Evolutionary conservation across 2,113 vertebrate genomes (phyloP).

Genomic region (Redunca redunca): DNA sequence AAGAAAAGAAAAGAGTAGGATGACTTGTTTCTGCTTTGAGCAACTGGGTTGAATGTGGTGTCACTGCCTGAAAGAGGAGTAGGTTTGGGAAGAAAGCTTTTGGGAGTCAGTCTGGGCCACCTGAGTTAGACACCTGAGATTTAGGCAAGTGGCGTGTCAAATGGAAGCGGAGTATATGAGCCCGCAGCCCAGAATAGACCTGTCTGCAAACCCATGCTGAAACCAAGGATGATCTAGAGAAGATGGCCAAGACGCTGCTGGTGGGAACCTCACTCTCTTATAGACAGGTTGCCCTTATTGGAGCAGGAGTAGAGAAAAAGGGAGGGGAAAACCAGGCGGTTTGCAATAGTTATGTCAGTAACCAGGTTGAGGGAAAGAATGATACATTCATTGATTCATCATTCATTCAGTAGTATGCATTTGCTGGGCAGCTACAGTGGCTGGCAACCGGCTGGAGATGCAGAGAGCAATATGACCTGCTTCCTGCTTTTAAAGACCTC

Average conservation of each 20-base stretch:
- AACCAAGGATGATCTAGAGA: background rate
- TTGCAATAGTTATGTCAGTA: background rate
- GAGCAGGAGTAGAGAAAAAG: background rate
- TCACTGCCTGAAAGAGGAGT: background rate
- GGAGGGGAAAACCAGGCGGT: background rate
- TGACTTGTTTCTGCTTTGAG: background rate
- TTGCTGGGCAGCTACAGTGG: background rate
- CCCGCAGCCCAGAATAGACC: background rate
- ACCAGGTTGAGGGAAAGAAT: background rate
- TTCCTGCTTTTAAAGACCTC: background rate
- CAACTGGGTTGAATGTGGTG: background rate
- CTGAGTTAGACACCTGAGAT: background rate
- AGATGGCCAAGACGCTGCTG: background rate
- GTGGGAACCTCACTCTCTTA: background rate
- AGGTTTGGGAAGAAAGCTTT: background rate
- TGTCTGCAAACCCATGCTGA: background rate
- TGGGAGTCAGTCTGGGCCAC: background rate
- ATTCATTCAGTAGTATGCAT: background rate
- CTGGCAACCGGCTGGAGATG: background rate
- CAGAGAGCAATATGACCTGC: background rate
- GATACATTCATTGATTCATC: background rate
- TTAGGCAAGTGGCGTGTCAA: background rate
- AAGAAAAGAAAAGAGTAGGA: background rate
- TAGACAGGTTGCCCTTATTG: background rate
- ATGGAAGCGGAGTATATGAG: background rate